Conservation (phyloP, 2,797 vertebrate species). For the Lutjanus campechanus region DNA sequence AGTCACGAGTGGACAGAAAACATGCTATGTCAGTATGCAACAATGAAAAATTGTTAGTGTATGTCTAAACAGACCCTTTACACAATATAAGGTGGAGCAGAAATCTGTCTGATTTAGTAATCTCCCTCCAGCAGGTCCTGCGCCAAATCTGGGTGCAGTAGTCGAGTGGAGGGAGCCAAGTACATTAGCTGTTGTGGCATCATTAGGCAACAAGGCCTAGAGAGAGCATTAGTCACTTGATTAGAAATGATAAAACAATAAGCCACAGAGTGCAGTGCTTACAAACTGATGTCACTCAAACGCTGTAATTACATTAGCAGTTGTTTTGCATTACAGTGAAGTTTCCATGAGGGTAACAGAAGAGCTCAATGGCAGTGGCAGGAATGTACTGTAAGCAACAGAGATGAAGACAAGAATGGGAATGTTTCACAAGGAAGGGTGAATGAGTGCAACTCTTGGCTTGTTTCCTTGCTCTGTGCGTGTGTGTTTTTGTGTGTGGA, state of each 20-base stretch:
- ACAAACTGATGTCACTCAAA: conserved; percentile 78
- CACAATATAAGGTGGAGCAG: conserved; percentile 74
- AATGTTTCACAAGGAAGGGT: conserved; percentile 70
- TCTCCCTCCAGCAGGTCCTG: conserved; percentile 62
- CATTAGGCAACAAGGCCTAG: conserved; percentile 74
- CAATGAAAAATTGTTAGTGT: conserved; percentile 54
- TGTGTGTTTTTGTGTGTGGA: conserved; percentile 10
- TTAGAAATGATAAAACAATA: conserved; percentile 82
- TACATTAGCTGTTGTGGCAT: conserved; percentile 72
- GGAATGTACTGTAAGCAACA: conserved; percentile 69
- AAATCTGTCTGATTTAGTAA: conserved; percentile 75
- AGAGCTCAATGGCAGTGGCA: conserved; percentile 65
- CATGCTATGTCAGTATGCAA: conserved; percentile 35
- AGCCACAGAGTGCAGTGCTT: conserved; percentile 66
- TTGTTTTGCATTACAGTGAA: conserved; percentile 81
- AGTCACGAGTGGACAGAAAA: conserved; percentile 25
- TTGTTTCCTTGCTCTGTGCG: conserved; percentile 13
- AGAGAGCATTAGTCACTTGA: conserved; percentile 78
- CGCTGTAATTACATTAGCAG: conserved; percentile 75
- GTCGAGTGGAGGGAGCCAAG: conserved; percentile 68
- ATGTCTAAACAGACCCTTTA: conserved; percentile 56
- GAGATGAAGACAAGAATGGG: conserved; percentile 56
- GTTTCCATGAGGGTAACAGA: conserved; percentile 75
- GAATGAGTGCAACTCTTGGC: conserved; percentile 69
- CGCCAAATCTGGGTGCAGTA: conserved; percentile 73